Percentiles rank a stretch among this genome's conserved stretches.
phyloP scores from a whole-genome alignment of 2,113 vertebrate species.

The Nyctereutes procyonoides region DNA sequence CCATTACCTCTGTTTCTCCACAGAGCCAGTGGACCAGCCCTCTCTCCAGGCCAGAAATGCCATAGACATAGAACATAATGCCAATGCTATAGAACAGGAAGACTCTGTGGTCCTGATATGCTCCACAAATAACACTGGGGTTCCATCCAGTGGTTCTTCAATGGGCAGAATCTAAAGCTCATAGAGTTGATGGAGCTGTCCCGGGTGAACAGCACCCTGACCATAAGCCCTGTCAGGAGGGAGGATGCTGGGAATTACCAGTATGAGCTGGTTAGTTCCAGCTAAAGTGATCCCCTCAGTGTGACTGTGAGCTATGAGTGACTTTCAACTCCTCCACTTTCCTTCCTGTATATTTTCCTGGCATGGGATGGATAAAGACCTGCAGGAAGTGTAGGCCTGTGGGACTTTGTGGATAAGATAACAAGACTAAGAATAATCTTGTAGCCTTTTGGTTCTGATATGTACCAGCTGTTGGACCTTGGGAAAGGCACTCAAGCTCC shows the following conservation, averaged over 20 bases:
- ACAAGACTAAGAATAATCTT: background rate
- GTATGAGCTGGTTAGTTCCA: accelerated
- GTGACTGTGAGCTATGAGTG: constrained; percentile 1
- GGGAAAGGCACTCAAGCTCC: background rate
- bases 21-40: background rate
- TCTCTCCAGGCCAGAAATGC: background rate
- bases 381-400: background rate
- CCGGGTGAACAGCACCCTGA: accelerated
- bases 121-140: background rate
- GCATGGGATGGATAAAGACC: background rate
- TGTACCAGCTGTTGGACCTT: background rate
- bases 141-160: background rate
- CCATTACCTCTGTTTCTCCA: background rate
- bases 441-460: background rate
- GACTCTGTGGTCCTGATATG: background rate
- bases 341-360: background rate
- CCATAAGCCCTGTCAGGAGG: background rate
- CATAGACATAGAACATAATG: background rate
- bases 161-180: background rate
- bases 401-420: background rate
- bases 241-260: background rate
- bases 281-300: accelerated
- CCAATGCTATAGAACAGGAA: no score
- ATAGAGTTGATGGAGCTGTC: no score
- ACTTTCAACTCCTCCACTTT: background rate